Conservation (phyloP, 2,888 invertebrate species). For the Brassicogethes aeneus region DNA sequence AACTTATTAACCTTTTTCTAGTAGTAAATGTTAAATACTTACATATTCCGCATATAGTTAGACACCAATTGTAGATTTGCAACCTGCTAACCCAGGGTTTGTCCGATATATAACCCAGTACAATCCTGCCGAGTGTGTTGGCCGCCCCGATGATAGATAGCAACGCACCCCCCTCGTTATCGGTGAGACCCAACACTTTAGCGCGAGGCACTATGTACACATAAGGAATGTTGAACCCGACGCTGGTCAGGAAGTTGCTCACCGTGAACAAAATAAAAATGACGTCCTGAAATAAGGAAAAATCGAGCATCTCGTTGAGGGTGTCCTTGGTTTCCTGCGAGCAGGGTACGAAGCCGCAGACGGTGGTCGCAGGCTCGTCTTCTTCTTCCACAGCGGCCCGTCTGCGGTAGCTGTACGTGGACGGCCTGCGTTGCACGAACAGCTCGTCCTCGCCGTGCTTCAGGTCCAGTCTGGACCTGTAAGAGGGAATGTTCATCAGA, state of each 20-base stretch:
- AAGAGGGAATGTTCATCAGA: conserved; percentile 40
- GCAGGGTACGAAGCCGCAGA: conserved; percentile 50
- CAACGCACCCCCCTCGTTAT: conserved; percentile 56
- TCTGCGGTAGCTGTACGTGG: conserved; percentile 20
- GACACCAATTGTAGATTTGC: conserved; percentile 78
- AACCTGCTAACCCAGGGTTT: conserved; percentile 88
- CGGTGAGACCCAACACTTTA: conserved; percentile 47
- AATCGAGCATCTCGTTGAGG: conserved; percentile 74
- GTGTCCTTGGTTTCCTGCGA: conserved; percentile 63
- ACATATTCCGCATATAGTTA: conserved; percentile 83
- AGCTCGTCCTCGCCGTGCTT: conserved; percentile 25
- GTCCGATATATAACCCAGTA: conserved; percentile 80
- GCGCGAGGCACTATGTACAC: conserved; percentile 75
- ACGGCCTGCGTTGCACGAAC: conserved; percentile 23
- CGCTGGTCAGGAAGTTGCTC: conserved; percentile 92
- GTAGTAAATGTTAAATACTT: conserved; percentile 35
- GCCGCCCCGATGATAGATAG: conserved; percentile 77
- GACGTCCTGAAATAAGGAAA: conserved; percentile 73
- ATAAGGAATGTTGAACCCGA: conserved; percentile 92
- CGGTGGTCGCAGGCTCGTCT: conserved; percentile 15
- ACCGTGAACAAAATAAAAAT: conserved; percentile 83
- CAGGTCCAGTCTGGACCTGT: conserved; percentile 30
- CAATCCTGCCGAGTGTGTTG: conserved; percentile 81
- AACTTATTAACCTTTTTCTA: too few species aligned
- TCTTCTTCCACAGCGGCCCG: conserved; percentile 12